These are phyloP conservation scores for Vicugna pacos DNA, from an alignment of 2,113 vertebrate genomes.

Conservation along the genomic window DNA sequence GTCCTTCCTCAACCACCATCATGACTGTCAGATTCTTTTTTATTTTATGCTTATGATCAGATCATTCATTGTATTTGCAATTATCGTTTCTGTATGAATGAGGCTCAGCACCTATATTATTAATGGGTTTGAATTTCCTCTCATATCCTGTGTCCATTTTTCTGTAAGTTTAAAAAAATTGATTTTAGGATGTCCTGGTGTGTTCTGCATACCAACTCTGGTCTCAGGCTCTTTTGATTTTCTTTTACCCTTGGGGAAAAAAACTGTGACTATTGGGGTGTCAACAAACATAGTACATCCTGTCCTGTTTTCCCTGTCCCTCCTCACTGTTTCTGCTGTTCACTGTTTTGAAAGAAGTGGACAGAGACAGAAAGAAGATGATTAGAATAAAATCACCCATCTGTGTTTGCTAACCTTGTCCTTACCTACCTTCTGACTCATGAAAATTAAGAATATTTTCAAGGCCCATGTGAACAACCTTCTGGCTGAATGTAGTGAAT, in stretches of 20 bases:
- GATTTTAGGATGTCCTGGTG: neutral
- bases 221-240: neutral
- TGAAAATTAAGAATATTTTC: neutral
- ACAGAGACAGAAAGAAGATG: neutral
- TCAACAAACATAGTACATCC: neutral
- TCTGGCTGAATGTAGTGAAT: neutral
- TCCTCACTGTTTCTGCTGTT: neutral
- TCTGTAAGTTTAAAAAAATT: neutral
- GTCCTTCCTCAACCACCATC: neutral
- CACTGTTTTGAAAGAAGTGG: neutral
- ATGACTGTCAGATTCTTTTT: neutral
- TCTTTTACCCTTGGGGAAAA: neutral
- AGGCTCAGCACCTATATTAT: neutral
- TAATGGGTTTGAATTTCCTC: conserved; percentile 1
- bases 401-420: neutral
- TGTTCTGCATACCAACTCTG: neutral
- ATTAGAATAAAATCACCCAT: neutral
- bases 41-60: neutral
- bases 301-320: neutral
- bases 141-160: neutral
- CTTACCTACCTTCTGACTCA: neutral
- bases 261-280: neutral
- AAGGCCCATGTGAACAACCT: neutral
- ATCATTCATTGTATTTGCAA: neutral
- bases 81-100: neutral